Percentiles rank a stretch among this genome's conserved stretches.
Conservation (phyloP, 2,113 vertebrate genomes). For the Anolis carolinensis region DNA sequence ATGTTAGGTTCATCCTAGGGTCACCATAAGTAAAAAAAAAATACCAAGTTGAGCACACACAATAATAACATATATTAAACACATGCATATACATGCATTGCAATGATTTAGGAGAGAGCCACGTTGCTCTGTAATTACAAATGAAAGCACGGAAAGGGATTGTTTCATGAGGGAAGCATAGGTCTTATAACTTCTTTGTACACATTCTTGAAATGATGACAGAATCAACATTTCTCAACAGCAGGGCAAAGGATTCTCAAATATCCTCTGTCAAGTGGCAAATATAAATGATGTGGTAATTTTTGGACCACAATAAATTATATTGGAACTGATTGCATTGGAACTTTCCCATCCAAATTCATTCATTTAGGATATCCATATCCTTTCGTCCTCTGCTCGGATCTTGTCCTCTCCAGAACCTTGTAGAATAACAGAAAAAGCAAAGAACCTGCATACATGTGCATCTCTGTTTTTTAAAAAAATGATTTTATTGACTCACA, state of each 20-base stretch:
- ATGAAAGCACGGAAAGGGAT: constrained; percentile 55
- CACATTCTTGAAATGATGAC: constrained; percentile 53
- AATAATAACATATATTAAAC: constrained; percentile 25
- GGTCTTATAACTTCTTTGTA: constrained; percentile 53
- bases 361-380: not conserved
- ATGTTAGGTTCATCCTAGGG: no score
- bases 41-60: no score
- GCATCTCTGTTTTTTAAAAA: not conserved
- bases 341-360: not conserved
- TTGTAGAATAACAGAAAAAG: not conserved
- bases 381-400: not conserved
- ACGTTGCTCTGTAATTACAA: constrained; percentile 52
- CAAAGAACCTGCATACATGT: no score
- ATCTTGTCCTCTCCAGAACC: not conserved
- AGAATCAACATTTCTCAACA: constrained; percentile 54
- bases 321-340: not conserved
- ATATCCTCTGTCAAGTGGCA: constrained; percentile 34
- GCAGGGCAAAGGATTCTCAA: constrained; percentile 36
- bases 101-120: constrained; percentile 56
- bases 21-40: no score
- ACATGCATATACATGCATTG: not conserved
- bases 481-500: not conserved
- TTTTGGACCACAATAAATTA: not conserved
- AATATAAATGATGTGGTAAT: constrained; percentile 26
- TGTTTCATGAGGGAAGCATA: constrained; percentile 48